These are phyloP conservation scores for Danio aesculapii DNA, from an alignment of 2,797 vertebrate species.

Conservation along the genomic window DNA sequence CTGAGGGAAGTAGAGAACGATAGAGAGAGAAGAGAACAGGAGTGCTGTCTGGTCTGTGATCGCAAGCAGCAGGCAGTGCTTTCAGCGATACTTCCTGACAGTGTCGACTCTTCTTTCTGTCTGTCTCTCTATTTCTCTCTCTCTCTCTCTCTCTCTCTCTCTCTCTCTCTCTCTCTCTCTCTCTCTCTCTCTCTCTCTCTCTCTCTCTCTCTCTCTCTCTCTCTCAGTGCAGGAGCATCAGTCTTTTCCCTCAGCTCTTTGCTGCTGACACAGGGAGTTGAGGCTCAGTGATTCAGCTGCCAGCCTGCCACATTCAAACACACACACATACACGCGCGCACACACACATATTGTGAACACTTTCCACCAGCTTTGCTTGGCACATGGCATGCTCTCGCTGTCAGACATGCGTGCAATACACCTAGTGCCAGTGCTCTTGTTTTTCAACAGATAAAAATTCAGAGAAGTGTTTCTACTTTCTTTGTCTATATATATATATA, in stretches of 20 bases:
- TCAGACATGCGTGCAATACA: slow-evolving; percentile 30
- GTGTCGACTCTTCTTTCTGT: slow-evolving; percentile 19
- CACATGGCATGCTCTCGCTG: slow-evolving; percentile 13
- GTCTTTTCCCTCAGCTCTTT: slow-evolving; percentile 55
- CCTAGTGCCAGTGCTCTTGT: slow-evolving; percentile 11
- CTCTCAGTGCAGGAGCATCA: slow-evolving; percentile 46
- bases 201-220: slow-evolving; percentile 15
- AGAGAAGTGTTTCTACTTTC: slow-evolving; percentile 2
- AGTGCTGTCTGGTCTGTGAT: slow-evolving; percentile 57
- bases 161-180: slow-evolving; percentile 25
- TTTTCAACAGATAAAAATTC: neutral
- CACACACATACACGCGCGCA: slow-evolving; percentile 20
- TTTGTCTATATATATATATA: no score
- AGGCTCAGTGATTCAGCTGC: slow-evolving; percentile 59
- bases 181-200: slow-evolving; percentile 17
- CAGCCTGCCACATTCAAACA: slow-evolving; percentile 31
- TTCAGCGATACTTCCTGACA: slow-evolving; percentile 42
- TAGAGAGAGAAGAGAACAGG: slow-evolving; percentile 71
- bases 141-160: slow-evolving; percentile 7
- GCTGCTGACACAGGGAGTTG: slow-evolving; percentile 56
- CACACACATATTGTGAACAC: slow-evolving; percentile 24
- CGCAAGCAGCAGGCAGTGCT: slow-evolving; percentile 45
- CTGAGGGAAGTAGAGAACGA: slow-evolving; percentile 60
- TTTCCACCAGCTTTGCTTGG: slow-evolving; percentile 33
- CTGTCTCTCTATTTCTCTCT: slow-evolving; percentile 18